Conservation (phyloP, 2,888 invertebrate genomes). For the Limnephilus lunatus region DNA sequence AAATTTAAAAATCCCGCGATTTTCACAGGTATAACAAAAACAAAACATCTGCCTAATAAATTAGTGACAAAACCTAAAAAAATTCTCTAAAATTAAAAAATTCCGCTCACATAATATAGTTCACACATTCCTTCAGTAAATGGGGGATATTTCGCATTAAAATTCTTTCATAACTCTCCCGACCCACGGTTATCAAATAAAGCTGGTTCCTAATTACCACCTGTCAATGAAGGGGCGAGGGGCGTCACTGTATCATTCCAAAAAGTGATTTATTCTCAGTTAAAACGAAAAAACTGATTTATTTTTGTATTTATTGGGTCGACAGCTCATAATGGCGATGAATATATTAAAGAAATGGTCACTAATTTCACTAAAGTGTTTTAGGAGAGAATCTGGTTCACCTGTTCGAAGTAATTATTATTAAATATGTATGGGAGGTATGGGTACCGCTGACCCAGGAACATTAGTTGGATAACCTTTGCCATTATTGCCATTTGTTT, state of each 20-base stretch:
- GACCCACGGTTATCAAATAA: background rate
- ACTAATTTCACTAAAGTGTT: background rate
- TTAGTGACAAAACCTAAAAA: background rate
- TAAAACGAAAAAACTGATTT: background rate
- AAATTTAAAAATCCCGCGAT: no score
- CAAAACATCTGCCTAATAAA: background rate
- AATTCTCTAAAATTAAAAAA: background rate
- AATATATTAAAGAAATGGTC: background rate
- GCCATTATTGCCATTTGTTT: no score
- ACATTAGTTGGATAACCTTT: no score
- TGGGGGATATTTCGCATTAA: background rate
- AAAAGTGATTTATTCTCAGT: background rate
- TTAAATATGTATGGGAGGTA: no score
- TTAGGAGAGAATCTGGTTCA: background rate
- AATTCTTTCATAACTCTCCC: background rate
- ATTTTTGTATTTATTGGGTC: background rate
- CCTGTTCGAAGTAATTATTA: background rate
- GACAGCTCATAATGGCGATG: background rate
- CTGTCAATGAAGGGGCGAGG: conserved; percentile 4
- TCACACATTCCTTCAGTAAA: background rate
- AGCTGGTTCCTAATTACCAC: background rate
- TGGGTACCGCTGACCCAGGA: no score
- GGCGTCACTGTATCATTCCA: background rate
- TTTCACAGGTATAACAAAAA: background rate
- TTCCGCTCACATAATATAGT: background rate